These are phyloP conservation scores for Danio albolineatus DNA, from an alignment of 2,797 vertebrate species.

Conservation along the genomic window DNA sequence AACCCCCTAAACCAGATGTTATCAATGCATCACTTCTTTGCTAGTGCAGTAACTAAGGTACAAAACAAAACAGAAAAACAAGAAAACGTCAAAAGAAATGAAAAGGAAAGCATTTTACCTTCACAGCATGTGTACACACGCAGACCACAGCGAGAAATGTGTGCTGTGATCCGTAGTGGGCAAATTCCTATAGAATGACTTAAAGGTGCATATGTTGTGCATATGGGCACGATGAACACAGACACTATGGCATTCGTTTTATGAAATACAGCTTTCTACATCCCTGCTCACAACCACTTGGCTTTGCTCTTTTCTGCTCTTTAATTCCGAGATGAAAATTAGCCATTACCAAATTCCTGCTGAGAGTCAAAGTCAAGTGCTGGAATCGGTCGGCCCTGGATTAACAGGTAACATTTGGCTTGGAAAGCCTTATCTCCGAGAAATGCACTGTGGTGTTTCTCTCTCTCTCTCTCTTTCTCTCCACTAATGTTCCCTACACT, in stretches of 20 bases:
- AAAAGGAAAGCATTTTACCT: constrained; percentile 14
- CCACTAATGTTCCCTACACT: constrained; percentile 97
- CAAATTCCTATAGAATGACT: constrained; percentile 65
- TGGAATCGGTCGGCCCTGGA: constrained; percentile 79
- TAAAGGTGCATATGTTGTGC: constrained; percentile 66
- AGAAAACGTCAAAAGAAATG: constrained; percentile 13
- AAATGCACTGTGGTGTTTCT: constrained; percentile 91
- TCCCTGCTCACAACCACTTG: constrained; percentile 6
- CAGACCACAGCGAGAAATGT: constrained; percentile 27
- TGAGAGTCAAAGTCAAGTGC: constrained; percentile 84
- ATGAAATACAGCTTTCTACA: constrained; percentile 12
- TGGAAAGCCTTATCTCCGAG: constrained; percentile 84
- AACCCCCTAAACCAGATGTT: constrained; percentile 1
- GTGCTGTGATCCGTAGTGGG: constrained; percentile 62
- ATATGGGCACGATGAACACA: constrained; percentile 52
- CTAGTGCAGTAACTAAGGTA: not conserved
- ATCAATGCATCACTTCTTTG: constrained; percentile 3
- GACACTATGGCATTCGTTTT: constrained; percentile 16
- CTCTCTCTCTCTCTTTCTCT: constrained; percentile 78
- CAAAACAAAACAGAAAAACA: constrained; percentile 15
- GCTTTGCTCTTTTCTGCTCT: constrained; percentile 73
- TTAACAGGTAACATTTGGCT: constrained; percentile 92
- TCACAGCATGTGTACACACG: constrained; percentile 12
- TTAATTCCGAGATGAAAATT: constrained; percentile 82
- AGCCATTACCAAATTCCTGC: constrained; percentile 81